A percentile compares a stretch with the other conserved stretches of the same genome.
phyloP scores from a whole-genome alignment of 2,113 vertebrate genomes.

The Dipodomys spectabilis region DNA sequence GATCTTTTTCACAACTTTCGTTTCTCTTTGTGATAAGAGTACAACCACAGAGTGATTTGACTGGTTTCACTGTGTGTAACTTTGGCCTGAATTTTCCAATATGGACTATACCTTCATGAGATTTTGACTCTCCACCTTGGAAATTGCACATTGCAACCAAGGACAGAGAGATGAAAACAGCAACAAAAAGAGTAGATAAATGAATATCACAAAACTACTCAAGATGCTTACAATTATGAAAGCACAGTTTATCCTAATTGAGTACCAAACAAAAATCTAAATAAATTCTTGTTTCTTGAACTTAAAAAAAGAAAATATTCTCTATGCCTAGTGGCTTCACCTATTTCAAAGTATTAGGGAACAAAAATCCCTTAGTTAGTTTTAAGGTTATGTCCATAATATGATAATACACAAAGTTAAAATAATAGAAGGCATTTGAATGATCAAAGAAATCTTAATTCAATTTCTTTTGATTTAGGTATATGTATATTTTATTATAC shows the following conservation, averaged over 20 bases:
- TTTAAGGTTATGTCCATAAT: background rate
- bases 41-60: background rate
- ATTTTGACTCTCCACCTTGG: background rate
- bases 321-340: constrained; percentile 1
- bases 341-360: constrained; percentile 48
- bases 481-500: background rate
- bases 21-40: background rate
- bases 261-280: constrained; percentile 42
- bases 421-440: constrained; percentile 8
- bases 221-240: constrained; percentile 17
- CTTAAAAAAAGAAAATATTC: constrained; percentile 38
- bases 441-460: constrained; percentile 52
- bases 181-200: background rate
- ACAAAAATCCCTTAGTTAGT: constrained; percentile 36
- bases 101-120: background rate
- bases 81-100: background rate
- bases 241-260: constrained; percentile 11
- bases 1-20: background rate
- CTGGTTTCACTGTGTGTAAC: background rate
- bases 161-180: background rate
- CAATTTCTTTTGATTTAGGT: background rate
- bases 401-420: background rate
- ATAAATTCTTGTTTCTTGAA: constrained; percentile 27
- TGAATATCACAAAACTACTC: constrained; percentile 33
- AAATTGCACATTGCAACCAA: constrained; percentile 12